A percentile compares a stretch with the other conserved stretches of the same genome.
These are phyloP conservation scores for Strigamia transsilvanica DNA, from an alignment of 2,888 invertebrate species.

Conservation along the genomic window DNA sequence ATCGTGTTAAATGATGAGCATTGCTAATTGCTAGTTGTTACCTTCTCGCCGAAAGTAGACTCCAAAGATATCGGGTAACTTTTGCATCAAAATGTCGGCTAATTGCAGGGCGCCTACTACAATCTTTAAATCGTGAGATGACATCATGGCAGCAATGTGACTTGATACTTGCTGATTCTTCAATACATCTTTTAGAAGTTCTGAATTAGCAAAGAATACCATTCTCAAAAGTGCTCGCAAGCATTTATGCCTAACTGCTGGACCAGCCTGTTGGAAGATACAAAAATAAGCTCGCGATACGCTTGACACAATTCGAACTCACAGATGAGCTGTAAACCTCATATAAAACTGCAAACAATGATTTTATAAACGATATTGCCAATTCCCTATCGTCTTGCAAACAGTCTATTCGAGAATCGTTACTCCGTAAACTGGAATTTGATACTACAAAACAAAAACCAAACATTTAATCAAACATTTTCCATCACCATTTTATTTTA, in stretches of 20 bases:
- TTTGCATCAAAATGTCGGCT: slow-evolving; percentile 95
- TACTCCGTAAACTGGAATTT: slow-evolving; percentile 57
- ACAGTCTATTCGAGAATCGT: slow-evolving; percentile 75
- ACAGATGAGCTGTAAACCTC: slow-evolving; percentile 96
- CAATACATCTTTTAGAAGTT: slow-evolving; percentile 76
- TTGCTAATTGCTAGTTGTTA: slow-evolving; percentile 54
- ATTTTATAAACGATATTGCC: slow-evolving; percentile 75
- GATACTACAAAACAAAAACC: slow-evolving; percentile 56
- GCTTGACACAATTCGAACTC: slow-evolving; percentile 58
- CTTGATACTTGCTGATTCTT: slow-evolving; percentile 86
- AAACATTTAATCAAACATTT: too few species aligned
- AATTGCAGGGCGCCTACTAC: slow-evolving; percentile 97
- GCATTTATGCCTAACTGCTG: slow-evolving; percentile 96
- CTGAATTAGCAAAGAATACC: slow-evolving; percentile 92
- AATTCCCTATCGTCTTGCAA: slow-evolving; percentile 75
- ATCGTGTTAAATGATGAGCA: not conserved
- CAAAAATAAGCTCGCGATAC: not conserved
- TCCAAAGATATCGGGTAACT: slow-evolving; percentile 92
- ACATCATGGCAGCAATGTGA: slow-evolving; percentile 98
- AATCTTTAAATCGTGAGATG: slow-evolving; percentile 93
- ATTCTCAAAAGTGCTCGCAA: slow-evolving; percentile 93
- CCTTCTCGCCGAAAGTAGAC: slow-evolving; percentile 97
- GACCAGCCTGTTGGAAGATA: slow-evolving; percentile 75
- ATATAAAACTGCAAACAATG: slow-evolving; percentile 92
- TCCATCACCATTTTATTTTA: too few species aligned